A percentile compares a stretch with the other conserved stretches of the same genome.
Conservation (phyloP, 2,113 vertebrate species). For the Macquaria ambigua region DNA sequence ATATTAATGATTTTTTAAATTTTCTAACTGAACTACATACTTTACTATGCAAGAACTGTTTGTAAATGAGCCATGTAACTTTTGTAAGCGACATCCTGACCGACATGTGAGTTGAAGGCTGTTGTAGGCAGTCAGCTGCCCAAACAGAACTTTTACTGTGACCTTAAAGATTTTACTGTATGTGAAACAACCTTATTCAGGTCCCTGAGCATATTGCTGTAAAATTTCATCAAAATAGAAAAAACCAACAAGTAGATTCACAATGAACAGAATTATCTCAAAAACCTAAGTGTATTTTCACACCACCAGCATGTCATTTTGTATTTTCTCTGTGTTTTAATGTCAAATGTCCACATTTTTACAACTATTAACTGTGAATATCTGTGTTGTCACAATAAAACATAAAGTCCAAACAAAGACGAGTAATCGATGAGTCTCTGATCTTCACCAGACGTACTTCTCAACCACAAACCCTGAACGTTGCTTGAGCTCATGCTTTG, state of each 20-base stretch:
- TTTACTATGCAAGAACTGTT: neutral
- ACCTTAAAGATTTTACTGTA: constrained; percentile 23
- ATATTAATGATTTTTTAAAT: neutral
- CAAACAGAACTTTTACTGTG: constrained; percentile 38
- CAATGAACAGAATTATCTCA: neutral
- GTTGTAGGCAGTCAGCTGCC: neutral
- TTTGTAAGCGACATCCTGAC: constrained; percentile 14
- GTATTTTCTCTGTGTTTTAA: neutral
- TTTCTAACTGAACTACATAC: neutral
- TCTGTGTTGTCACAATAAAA: constrained; percentile 46
- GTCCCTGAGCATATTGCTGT: neutral
- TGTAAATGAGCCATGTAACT: constrained; percentile 41
- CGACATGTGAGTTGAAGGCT: neutral
- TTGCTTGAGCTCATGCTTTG: neutral
- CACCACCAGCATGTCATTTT: neutral
- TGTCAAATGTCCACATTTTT: constrained; percentile 7
- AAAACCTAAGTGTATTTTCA: neutral
- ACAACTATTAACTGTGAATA: constrained; percentile 17
- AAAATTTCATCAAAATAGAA: neutral
- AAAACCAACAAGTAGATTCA: neutral
- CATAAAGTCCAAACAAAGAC: neutral
- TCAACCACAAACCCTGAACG: neutral
- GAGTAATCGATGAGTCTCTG: neutral
- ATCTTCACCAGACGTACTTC: neutral
- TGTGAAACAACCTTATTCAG: neutral